Percentiles rank a stretch among this genome's conserved stretches.
phyloP scores from a whole-genome alignment of 2,113 vertebrate genomes.

The Cryptotis parvus region DNA sequence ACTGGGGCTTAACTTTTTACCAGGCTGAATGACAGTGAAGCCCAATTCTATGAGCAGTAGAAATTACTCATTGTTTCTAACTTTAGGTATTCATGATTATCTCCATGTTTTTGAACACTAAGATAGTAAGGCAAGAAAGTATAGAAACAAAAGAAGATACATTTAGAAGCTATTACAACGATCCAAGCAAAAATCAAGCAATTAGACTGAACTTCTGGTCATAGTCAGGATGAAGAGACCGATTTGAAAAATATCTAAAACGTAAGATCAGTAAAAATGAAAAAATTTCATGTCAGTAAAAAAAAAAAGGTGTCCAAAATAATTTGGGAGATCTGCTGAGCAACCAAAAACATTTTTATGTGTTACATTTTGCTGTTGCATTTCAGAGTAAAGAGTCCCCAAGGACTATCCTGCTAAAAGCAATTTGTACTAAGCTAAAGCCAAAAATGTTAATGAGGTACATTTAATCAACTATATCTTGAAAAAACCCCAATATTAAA shows the following conservation, averaged over 20 bases:
- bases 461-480: constrained; percentile 41
- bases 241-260: constrained; percentile 8
- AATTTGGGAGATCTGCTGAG: constrained; percentile 22
- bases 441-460: constrained; percentile 18
- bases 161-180: neutral
- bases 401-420: neutral
- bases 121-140: neutral
- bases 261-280: neutral
- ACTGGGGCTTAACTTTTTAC: neutral
- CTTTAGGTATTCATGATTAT: neutral
- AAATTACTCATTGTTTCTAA: neutral
- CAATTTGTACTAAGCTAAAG: neutral
- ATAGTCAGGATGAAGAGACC: neutral
- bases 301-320: neutral
- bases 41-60: neutral
- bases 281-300: neutral
- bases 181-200: neutral
- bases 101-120: constrained; percentile 19
- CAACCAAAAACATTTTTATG: constrained; percentile 13
- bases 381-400: constrained; percentile 34
- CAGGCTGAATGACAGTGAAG: neutral
- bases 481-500: constrained; percentile 52
- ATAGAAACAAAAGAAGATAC: neutral
- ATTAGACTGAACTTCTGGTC: neutral
- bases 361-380: constrained; percentile 8